These are phyloP conservation scores for Pangasius mekongensis DNA, from an alignment of 2,797 vertebrate genomes.

Conservation along the genomic window DNA sequence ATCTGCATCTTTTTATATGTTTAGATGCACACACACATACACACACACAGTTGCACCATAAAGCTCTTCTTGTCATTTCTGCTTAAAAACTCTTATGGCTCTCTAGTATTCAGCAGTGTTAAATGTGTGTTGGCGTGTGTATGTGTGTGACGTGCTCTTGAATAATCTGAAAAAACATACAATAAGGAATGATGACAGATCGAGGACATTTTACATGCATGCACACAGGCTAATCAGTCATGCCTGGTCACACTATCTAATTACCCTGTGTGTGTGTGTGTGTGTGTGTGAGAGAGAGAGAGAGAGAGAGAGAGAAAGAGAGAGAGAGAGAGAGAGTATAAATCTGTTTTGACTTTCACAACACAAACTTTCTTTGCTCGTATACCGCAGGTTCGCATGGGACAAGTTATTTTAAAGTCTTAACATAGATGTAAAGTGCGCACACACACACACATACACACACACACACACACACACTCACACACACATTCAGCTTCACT, in stretches of 20 bases:
- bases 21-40: not conserved
- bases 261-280: not conserved
- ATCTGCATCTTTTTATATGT: not conserved
- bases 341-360: not conserved
- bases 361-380: not conserved
- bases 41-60: not conserved
- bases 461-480: conserved; percentile 38
- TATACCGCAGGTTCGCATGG: conserved; percentile 8
- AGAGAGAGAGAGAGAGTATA: not conserved
- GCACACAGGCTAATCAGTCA: conserved; percentile 15
- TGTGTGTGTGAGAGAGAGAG: not conserved
- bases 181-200: conserved; percentile 48
- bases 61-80: not conserved
- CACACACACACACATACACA: not conserved
- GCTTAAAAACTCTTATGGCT: not conserved
- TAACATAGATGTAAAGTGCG: conserved; percentile 4
- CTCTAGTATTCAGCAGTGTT: not conserved
- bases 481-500: conserved; percentile 19
- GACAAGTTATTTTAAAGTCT: conserved; percentile 18
- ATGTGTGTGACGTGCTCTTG: not conserved
- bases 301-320: not conserved
- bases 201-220: conserved; percentile 51
- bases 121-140: not conserved
- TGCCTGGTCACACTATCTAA: conserved; percentile 18
- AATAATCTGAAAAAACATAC: not conserved